Base-by-base conservation (phyloP, 2,113 vertebrate genomes). In the Guaruba guarouba region DNA sequence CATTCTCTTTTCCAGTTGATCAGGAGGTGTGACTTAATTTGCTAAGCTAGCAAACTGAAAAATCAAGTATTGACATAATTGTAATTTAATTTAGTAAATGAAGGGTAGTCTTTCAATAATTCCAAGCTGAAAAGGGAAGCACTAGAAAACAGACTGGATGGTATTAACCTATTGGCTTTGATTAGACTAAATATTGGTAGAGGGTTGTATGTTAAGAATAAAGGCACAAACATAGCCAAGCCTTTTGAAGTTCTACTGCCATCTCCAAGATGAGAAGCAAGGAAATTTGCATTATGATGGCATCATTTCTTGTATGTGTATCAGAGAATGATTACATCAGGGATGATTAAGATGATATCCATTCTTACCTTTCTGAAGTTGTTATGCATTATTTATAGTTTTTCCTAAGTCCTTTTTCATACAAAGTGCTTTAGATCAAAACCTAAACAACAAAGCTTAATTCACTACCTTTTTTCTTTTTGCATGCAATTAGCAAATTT, bases 401-500 rank as follows among this genome's bases (percentile, higher is more conserved):
- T 87, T 54, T 88, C 28, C 43, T 20, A 77, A 67, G 66, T 90
- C 48, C 27, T 90, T 39, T 61, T 93, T 67, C 28, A 31, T 87
- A 64, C 11, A 43, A 62, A 90, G 48, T 70, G 19, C 17, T 82
- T 82, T 54, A 59, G 73, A 95, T 96, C 83, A 96, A 97, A 96
- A 96, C 20, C n/a, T 69, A 23, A 95, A 92, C 29, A 95, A 88
- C 83, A 95, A 93, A 96, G 68, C 7, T 48, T 59, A 83, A 51
- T 87, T 95, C 87, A 82, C 66, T 92, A 59, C 84, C 86, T 71
- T 88, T 43, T n/a, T 55, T 33, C 14, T 33, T n/a, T 80, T 95
- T 93, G 29, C 29, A 33, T 64, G 37, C 69, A 97, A 95, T 97
- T 97, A 97, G 77, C 46, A 92, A 94, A 96, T 96, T 96, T 97